Conservation (phyloP, 2,113 vertebrate genomes). For the Excalfactoria chinensis region DNA sequence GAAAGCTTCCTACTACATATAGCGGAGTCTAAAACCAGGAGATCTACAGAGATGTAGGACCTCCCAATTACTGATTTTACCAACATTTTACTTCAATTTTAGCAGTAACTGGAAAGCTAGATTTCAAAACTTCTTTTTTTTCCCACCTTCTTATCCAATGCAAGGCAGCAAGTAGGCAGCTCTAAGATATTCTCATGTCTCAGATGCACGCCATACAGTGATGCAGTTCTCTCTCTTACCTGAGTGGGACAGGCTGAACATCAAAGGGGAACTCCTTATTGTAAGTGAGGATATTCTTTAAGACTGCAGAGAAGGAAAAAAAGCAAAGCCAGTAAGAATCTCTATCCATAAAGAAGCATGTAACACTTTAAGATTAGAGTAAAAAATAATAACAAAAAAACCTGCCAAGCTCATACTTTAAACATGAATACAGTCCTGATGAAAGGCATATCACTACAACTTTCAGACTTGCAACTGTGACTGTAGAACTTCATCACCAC, state of each 20-base stretch:
- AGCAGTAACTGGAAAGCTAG: background rate
- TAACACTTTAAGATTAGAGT: background rate
- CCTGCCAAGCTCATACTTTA: background rate
- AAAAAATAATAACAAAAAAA: background rate
- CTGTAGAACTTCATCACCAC: background rate
- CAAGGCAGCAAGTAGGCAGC: background rate
- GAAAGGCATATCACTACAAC: background rate
- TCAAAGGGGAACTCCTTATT: conserved; percentile 98
- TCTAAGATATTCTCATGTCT: background rate
- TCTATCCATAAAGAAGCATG: background rate
- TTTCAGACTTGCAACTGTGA: background rate
- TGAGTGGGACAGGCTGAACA: conserved; percentile 95
- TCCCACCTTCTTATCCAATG: background rate
- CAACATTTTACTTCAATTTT: background rate
- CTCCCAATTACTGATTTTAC: background rate
- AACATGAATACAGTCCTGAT: background rate
- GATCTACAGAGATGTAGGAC: background rate
- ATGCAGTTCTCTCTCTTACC: conserved; percentile 79
- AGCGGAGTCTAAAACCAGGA: background rate
- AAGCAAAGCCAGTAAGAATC: background rate
- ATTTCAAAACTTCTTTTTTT: background rate
- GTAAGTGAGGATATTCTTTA: conserved; percentile 94
- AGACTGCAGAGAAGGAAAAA: conserved; percentile 79
- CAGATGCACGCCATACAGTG: background rate
- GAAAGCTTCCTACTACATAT: background rate